These are phyloP conservation scores for Limenitis camilla DNA, from an alignment of 2,888 invertebrate species.

Conservation along the genomic window DNA sequence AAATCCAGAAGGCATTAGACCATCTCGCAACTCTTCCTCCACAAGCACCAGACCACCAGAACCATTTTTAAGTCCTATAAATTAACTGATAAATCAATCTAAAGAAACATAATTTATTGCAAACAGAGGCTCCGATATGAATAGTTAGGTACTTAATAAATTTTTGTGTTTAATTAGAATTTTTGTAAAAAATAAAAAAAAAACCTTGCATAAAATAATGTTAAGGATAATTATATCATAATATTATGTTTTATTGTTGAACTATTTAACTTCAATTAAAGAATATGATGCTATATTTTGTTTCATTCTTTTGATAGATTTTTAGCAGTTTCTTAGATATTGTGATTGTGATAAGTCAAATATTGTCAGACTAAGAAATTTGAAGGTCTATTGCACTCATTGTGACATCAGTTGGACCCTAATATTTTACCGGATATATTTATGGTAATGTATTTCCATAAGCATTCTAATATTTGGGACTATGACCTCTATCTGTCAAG, in stretches of 20 bases:
- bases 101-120: conserved; percentile 5
- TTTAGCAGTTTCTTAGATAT: neutral
- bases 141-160: too few relatives aligned
- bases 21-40: conserved; percentile 78
- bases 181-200: neutral
- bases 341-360: too few relatives aligned
- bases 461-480: too few relatives aligned
- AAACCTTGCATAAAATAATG: neutral
- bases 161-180: neutral
- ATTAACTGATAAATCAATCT: neutral
- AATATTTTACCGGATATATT: too few relatives aligned
- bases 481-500: too few relatives aligned
- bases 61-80: conserved; percentile 18
- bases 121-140: conserved; percentile 7
- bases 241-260: conserved; percentile 4
- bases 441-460: too few relatives aligned
- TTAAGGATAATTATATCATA: conserved; percentile 2
- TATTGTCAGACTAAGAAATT: too few relatives aligned
- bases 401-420: too few relatives aligned
- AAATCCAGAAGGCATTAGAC: conserved; percentile 78
- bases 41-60: conserved; percentile 43
- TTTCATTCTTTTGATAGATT: neutral
- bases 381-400: too few relatives aligned
- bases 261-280: conserved; percentile 6
- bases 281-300: neutral